Conservation (phyloP, 2,797 vertebrate species). For the Alca torda region DNA sequence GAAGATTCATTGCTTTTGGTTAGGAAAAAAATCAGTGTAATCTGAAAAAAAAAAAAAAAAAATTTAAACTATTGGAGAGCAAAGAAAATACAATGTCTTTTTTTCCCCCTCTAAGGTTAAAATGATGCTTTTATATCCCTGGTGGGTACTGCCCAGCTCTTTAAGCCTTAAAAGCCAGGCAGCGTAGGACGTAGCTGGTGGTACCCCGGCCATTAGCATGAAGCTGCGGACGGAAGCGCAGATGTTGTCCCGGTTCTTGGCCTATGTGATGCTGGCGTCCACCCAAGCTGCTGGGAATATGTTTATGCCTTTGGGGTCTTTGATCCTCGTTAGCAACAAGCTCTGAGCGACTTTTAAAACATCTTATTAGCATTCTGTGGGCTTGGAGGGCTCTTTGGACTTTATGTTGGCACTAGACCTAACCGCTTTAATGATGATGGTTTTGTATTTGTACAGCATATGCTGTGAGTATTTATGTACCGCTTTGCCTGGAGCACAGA, state of each 20-base stretch:
- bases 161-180: background rate
- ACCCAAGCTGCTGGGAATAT: background rate
- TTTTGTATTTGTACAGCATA: background rate
- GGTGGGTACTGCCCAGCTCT: background rate
- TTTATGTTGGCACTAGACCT: background rate
- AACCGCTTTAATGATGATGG: background rate
- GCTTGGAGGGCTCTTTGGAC: background rate
- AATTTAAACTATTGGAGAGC: background rate
- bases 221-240: background rate
- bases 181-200: rapidly evolving
- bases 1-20: background rate
- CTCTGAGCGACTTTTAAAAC: background rate
- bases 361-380: background rate
- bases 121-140: background rate
- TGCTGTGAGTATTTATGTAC: background rate
- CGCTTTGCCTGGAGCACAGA: background rate
- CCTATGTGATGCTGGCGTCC: background rate
- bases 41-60: too few relatives aligned
- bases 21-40: background rate
- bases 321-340: background rate
- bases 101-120: background rate
- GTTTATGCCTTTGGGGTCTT: background rate
- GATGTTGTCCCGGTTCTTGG: rapidly evolving
- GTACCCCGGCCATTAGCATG: rapidly evolving
- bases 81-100: background rate